These are phyloP conservation scores for Rhinophrynus dorsalis DNA, from an alignment of 2,797 vertebrate genomes.

Conservation along the genomic window DNA sequence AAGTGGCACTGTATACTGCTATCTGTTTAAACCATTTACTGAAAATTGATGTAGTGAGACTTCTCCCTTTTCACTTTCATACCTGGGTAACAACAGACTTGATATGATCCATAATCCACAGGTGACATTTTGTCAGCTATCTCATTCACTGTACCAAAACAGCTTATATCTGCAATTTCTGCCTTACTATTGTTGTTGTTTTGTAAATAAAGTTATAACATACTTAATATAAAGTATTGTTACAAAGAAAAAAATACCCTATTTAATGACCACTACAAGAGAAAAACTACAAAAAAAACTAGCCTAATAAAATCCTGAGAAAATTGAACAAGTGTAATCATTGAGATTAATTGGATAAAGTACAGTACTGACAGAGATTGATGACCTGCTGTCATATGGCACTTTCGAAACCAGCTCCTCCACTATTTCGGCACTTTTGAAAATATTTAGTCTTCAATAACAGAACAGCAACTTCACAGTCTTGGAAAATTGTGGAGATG, in stretches of 20 bases:
- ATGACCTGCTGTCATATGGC: background rate
- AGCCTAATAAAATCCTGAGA: too few species aligned
- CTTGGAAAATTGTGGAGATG: too few species aligned
- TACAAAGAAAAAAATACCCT: background rate
- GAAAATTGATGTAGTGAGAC: conserved; percentile 57
- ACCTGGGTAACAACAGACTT: conserved; percentile 31
- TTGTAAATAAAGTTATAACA: conserved; percentile 11
- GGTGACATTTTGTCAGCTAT: conserved; percentile 31
- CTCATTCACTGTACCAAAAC: conserved; percentile 36
- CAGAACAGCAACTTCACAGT: too few species aligned
- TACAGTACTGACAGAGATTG: background rate
- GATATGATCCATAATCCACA: conserved; percentile 27
- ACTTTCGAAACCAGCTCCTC: background rate
- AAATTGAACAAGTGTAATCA: too few species aligned
- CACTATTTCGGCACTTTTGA: too few species aligned
- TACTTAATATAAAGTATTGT: conserved; percentile 10
- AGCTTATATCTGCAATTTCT: conserved; percentile 32
- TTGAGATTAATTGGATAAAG: background rate
- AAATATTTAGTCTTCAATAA: too few species aligned
- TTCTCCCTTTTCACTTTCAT: conserved; percentile 48
- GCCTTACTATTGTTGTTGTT: conserved; percentile 7
- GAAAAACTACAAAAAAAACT: background rate
- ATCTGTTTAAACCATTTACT: conserved; percentile 61
- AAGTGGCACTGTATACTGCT: conserved; percentile 57
- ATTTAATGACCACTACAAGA: background rate